These are phyloP conservation scores for Oithona nana DNA, from an alignment of 2,888 invertebrate species.

Conservation along the genomic window DNA sequence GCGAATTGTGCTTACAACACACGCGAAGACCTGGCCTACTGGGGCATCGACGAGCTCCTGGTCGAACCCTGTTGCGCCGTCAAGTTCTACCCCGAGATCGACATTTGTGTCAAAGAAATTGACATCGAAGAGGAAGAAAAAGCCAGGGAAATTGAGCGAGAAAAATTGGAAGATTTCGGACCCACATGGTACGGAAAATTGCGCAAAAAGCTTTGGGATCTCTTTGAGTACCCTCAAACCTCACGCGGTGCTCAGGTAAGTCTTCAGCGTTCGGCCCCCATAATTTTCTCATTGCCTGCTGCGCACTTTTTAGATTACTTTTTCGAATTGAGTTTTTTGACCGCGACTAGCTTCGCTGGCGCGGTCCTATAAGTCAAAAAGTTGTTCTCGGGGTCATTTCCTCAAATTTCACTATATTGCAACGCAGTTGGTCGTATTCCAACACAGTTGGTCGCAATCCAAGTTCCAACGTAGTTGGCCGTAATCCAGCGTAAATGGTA, in stretches of 20 bases:
- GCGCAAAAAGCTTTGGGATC: conserved; percentile 12
- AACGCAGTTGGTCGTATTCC: too few relatives aligned
- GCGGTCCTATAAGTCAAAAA: too few relatives aligned
- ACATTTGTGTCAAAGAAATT: conserved; percentile 11
- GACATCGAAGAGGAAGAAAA: conserved; percentile 11
- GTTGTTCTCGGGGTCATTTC: too few relatives aligned
- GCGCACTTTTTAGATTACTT: not conserved
- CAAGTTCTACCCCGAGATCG: conserved; percentile 15
- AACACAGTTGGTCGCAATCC: too few relatives aligned
- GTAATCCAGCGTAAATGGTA: too few relatives aligned
- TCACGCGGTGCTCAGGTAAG: conserved; percentile 10
- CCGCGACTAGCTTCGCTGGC: too few relatives aligned
- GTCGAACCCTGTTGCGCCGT: conserved; percentile 15
- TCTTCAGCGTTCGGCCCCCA: too few relatives aligned
- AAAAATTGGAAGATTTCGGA: conserved; percentile 10
- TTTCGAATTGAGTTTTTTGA: too few relatives aligned
- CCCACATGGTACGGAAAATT: not conserved
- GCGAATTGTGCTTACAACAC: conserved; percentile 9
- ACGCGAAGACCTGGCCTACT: conserved; percentile 4
- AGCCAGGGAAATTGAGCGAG: not conserved
- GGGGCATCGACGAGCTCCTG: conserved; percentile 15
- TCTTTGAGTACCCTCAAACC: conserved; percentile 13
- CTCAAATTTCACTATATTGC: too few relatives aligned
- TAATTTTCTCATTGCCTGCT: not conserved
- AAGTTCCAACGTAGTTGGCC: too few relatives aligned